A percentile compares a stretch with the other conserved stretches of the same genome.
Conservation (phyloP, 2,888 invertebrate species). For the Dusona sp. region DNA sequence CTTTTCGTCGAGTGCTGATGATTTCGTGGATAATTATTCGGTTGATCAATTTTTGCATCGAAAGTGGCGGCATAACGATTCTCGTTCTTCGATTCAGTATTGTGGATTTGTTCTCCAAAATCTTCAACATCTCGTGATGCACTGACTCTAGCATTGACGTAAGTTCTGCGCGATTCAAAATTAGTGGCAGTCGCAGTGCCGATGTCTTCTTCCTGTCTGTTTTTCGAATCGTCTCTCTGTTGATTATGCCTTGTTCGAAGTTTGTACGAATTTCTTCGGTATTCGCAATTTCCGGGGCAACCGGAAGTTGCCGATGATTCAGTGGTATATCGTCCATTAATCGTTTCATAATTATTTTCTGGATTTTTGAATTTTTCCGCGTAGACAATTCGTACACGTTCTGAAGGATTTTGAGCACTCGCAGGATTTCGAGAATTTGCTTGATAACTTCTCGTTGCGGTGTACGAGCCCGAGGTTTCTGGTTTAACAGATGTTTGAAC, state of each 20-base stretch:
- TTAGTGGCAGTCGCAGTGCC: slow-evolving; percentile 46
- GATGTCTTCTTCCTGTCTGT: slow-evolving; percentile 24
- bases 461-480: slow-evolving; percentile 23
- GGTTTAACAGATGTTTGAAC: not conserved
- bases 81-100: slow-evolving; percentile 14
- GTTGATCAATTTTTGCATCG: slow-evolving; percentile 43
- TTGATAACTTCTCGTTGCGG: slow-evolving; percentile 40
- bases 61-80: slow-evolving; percentile 54
- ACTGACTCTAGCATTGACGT: slow-evolving; percentile 40
- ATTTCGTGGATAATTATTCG: slow-evolving; percentile 4
- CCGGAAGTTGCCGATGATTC: slow-evolving; percentile 13
- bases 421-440: slow-evolving; percentile 22
- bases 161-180: slow-evolving; percentile 37
- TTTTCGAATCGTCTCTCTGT: not conserved
- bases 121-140: slow-evolving; percentile 13
- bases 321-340: not conserved
- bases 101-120: slow-evolving; percentile 9
- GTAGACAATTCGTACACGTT: slow-evolving; percentile 50
- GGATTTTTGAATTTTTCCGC: slow-evolving; percentile 50
- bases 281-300: slow-evolving; percentile 28
- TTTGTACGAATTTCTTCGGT: slow-evolving; percentile 34
- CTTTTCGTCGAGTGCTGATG: not conserved
- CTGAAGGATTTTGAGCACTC: slow-evolving; percentile 4
- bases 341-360: slow-evolving; percentile 22
- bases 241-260: not conserved